These are phyloP conservation scores for Ophiodon elongatus DNA, from an alignment of 2,113 vertebrate species.

Conservation along the genomic window DNA sequence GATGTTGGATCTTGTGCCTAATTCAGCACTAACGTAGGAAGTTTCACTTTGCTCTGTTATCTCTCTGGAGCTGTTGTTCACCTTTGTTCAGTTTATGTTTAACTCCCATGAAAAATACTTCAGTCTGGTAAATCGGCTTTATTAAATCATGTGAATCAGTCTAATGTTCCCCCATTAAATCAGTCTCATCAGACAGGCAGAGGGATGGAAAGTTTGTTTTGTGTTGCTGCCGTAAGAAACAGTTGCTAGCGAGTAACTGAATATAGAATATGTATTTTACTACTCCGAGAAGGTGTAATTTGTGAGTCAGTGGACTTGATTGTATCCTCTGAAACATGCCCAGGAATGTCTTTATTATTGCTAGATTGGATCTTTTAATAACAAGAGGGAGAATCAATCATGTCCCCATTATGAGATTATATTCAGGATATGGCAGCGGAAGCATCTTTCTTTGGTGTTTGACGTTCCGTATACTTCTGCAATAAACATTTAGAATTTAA, in stretches of 20 bases:
- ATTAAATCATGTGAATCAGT: conserved; percentile 21
- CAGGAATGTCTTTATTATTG: neutral
- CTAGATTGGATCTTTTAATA: neutral
- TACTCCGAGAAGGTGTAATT: neutral
- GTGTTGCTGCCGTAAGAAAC: neutral
- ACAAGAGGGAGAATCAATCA: neutral
- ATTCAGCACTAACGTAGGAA: neutral
- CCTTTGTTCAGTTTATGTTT: neutral
- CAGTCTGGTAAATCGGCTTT: neutral
- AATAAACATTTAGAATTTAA: conserved; percentile 43
- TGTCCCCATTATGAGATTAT: conserved; percentile 3
- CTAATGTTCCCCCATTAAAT: too few species aligned
- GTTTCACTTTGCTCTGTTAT: neutral
- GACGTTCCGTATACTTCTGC: conserved; percentile 29
- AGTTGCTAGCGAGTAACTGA: neutral
- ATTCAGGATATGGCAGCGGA: neutral
- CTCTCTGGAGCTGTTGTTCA: neutral
- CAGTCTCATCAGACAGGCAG: neutral
- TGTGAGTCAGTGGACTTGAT: neutral
- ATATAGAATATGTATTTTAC: neutral
- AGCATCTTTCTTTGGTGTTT: conserved; percentile 15
- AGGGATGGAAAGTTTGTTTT: conserved; percentile 2
- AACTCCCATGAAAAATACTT: neutral
- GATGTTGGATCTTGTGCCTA: neutral
- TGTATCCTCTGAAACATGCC: neutral